A percentile compares a stretch with the other conserved stretches of the same genome.
These are phyloP conservation scores for Sphaeridia pumilis DNA, from an alignment of 2,888 invertebrate genomes.

Conservation along the genomic window DNA sequence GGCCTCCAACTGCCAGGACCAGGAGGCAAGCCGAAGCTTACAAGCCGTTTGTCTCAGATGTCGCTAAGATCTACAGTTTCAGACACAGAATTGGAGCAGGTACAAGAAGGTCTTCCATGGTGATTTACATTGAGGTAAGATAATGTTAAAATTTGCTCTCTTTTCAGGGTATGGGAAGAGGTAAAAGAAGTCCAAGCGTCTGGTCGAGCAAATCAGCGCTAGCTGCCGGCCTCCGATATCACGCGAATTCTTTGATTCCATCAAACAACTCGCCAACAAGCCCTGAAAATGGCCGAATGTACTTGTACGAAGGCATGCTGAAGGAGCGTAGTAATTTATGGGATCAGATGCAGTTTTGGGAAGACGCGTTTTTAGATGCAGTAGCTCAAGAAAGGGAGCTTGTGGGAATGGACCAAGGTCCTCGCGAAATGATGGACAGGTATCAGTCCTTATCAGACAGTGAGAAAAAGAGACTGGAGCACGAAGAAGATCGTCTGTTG, in stretches of 20 bases:
- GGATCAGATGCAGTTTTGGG: conserved; percentile 99
- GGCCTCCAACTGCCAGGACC: conserved; percentile 54
- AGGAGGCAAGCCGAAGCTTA: conserved; percentile 29
- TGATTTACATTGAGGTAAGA: not conserved
- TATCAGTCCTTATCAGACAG: conserved; percentile 87
- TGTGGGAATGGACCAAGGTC: conserved; percentile 99
- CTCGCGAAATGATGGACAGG: conserved; percentile 95
- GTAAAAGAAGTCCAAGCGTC: conserved; percentile 73
- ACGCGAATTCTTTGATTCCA: conserved; percentile 71
- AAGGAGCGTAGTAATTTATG: conserved; percentile 80
- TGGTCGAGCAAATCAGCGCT: conserved; percentile 86
- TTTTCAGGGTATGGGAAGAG: conserved; percentile 53
- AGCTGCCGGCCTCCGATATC: conserved; percentile 74
- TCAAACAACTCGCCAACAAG: conserved; percentile 72
- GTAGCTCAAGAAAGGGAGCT: conserved; percentile 95
- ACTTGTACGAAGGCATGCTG: conserved; percentile 69
- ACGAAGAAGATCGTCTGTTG: conserved; percentile 91
- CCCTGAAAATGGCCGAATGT: conserved; percentile 77
- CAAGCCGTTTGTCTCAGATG: conserved; percentile 35
- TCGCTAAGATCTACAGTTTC: conserved; percentile 80
- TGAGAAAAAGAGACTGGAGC: conserved; percentile 85
- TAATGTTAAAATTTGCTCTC: too few species aligned
- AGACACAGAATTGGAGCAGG: conserved; percentile 83
- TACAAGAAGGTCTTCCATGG: conserved; percentile 36
- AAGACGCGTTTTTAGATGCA: conserved; percentile 95